Evolutionary conservation across 2,797 vertebrate genomes (phyloP).

Genomic region (Bryconaethiops microstoma): DNA sequence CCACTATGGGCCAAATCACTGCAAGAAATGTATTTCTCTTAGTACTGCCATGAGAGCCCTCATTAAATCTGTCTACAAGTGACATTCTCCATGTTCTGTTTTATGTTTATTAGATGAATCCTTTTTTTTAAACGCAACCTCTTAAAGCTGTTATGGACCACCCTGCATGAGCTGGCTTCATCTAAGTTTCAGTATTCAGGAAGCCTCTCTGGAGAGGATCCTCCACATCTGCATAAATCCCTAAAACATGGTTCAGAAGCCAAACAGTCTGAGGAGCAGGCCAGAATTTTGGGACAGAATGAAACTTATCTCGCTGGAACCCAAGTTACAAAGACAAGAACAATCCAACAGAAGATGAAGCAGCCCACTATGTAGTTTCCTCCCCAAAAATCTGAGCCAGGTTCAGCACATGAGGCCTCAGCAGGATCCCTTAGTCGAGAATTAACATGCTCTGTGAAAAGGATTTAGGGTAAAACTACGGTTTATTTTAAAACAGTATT

Average conservation of each 20-base stretch:
- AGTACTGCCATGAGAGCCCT: no score
- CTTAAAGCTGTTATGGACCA: not conserved
- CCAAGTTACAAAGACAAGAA: not conserved
- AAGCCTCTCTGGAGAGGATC: constrained; percentile 6
- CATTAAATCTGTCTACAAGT: not conserved
- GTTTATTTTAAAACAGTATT: not conserved
- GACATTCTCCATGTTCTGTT: constrained; percentile 7
- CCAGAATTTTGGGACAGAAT: constrained; percentile 7
- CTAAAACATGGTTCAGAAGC: constrained; percentile 16
- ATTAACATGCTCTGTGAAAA: not conserved
- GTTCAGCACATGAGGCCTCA: not conserved
- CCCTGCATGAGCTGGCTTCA: constrained; percentile 1
- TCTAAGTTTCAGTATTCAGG: constrained; percentile 11
- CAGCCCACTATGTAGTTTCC: not conserved
- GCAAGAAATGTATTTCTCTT: not conserved
- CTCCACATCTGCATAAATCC: constrained; percentile 24
- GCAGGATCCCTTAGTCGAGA: not conserved
- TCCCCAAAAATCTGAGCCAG: constrained; percentile 18
- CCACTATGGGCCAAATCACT: not conserved
- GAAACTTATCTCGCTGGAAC: not conserved
- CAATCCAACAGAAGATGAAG: constrained; percentile 15
- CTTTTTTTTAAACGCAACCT: not conserved
- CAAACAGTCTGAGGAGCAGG: not conserved
- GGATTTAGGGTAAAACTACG: not conserved
- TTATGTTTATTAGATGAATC: not conserved